Conservation (phyloP, 2,888 invertebrate genomes). For the Drosophila prostipennis region DNA sequence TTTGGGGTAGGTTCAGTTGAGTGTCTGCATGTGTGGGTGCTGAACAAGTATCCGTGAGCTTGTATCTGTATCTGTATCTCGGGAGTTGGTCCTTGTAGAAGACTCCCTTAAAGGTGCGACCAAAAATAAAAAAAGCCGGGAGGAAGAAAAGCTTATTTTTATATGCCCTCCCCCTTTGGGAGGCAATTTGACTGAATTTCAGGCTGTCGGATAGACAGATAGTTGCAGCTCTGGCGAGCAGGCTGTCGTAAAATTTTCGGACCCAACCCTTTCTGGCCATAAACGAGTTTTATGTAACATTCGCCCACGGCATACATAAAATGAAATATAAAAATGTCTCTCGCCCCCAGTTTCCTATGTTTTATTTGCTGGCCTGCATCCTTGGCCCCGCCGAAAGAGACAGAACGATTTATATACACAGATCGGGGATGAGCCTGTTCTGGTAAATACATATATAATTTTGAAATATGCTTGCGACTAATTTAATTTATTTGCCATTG, state of each 20-base stretch:
- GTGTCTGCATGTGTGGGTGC: slow-evolving; percentile 33
- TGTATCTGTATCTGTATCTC: slow-evolving; percentile 10
- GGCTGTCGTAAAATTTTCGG: slow-evolving; percentile 53
- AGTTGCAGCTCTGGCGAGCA: slow-evolving; percentile 36
- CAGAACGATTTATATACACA: slow-evolving; percentile 31
- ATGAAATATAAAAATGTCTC: slow-evolving; percentile 61
- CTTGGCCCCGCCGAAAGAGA: slow-evolving; percentile 54
- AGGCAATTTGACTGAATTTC: slow-evolving; percentile 34
- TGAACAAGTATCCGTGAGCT: not conserved
- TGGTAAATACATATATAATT: slow-evolving; percentile 36
- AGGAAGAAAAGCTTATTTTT: slow-evolving; percentile 38
- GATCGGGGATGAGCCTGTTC: slow-evolving; percentile 28
- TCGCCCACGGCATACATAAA: slow-evolving; percentile 62
- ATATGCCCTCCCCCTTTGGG: slow-evolving; percentile 19
- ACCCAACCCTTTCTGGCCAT: slow-evolving; percentile 60
- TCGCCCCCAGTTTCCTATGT: slow-evolving; percentile 27
- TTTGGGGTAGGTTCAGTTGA: slow-evolving; percentile 41
- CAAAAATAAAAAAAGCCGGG: slow-evolving; percentile 12
- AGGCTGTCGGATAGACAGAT: slow-evolving; percentile 18
- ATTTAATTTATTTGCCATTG: slow-evolving; percentile 77
- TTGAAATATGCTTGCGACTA: slow-evolving; percentile 78
- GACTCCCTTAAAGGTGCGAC: slow-evolving; percentile 11
- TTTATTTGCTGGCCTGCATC: slow-evolving; percentile 64
- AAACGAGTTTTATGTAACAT: slow-evolving; percentile 69
- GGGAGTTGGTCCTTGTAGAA: slow-evolving; percentile 13